phyloP scores from a whole-genome alignment of 2,888 invertebrate genomes.

The Digitonthophagus gazella region DNA sequence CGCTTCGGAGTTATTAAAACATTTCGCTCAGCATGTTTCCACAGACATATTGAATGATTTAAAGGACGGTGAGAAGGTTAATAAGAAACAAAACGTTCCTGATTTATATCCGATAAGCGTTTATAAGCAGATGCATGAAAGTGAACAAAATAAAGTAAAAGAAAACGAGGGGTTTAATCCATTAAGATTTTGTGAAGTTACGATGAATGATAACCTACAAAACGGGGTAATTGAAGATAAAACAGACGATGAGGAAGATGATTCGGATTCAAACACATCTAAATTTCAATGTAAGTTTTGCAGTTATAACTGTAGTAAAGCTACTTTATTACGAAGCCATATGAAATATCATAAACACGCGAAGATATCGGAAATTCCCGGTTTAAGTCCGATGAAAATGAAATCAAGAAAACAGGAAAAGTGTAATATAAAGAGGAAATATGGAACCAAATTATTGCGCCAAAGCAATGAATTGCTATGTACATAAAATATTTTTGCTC shows the following conservation, averaged over 20 bases:
- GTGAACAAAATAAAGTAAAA: neutral
- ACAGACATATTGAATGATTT: slow-evolving; percentile 18
- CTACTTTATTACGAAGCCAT: slow-evolving; percentile 21
- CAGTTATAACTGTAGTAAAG: neutral
- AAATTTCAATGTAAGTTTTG: neutral
- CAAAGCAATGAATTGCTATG: slow-evolving; percentile 30
- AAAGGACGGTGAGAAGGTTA: slow-evolving; percentile 21
- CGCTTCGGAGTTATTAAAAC: slow-evolving; percentile 44
- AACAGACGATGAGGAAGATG: neutral
- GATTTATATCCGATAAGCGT: slow-evolving; percentile 38
- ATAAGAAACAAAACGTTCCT: slow-evolving; percentile 32
- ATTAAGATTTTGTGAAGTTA: neutral
- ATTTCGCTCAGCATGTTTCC: slow-evolving; percentile 46
- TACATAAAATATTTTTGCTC: slow-evolving; percentile 19
- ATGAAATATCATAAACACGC: slow-evolving; percentile 1
- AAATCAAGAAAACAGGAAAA: slow-evolving; percentile 34
- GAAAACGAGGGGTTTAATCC: slow-evolving; percentile 3
- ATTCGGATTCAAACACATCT: neutral
- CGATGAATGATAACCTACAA: neutral
- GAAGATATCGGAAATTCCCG: slow-evolving; percentile 30
- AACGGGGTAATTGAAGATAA: neutral
- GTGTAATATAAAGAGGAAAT: slow-evolving; percentile 35
- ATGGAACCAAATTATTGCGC: slow-evolving; percentile 27
- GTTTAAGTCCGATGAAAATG: slow-evolving; percentile 37
- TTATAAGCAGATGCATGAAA: slow-evolving; percentile 3